Evolutionary conservation across 2,888 invertebrate genomes (phyloP).

Genomic region (Melieria crassipennis): DNA sequence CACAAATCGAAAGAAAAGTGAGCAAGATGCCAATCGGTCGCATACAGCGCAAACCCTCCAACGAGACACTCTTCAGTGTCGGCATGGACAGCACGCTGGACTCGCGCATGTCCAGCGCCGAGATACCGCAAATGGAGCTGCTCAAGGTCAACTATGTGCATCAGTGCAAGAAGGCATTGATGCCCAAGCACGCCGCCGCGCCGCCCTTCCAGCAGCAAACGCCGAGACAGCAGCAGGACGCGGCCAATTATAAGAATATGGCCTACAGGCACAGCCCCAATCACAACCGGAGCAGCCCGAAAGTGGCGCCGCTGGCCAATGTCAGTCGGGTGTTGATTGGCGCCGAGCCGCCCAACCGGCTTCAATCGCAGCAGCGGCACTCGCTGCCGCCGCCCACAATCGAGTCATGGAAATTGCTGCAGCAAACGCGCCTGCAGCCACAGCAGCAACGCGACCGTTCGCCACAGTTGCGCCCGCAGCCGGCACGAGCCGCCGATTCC

Average conservation of each 20-base stretch:
- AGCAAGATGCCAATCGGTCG: constrained; percentile 56
- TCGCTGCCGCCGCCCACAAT: constrained; percentile 52
- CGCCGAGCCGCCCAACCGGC: background rate
- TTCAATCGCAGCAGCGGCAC: constrained; percentile 2
- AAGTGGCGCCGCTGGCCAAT: too few relatives aligned
- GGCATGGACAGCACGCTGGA: constrained; percentile 57
- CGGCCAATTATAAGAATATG: too few relatives aligned
- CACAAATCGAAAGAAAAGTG: background rate
- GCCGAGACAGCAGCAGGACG: constrained; percentile 24
- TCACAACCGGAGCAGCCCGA: too few relatives aligned
- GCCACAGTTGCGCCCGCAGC: background rate
- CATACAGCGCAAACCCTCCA: constrained; percentile 47
- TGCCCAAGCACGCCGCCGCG: constrained; percentile 46
- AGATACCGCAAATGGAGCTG: constrained; percentile 65
- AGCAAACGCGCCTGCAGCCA: constrained; percentile 41
- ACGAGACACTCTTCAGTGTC: constrained; percentile 44
- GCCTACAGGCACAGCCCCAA: too few relatives aligned
- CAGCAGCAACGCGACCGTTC: background rate
- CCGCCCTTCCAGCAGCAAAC: background rate
- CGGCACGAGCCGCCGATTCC: background rate
- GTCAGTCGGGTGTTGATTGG: background rate
- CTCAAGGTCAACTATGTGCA: constrained; percentile 65
- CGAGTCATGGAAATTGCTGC: constrained; percentile 59
- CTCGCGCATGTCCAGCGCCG: constrained; percentile 58
- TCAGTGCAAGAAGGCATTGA: constrained; percentile 58